Conservation (phyloP, 2,113 vertebrate species). For the Anolis sagrei region DNA sequence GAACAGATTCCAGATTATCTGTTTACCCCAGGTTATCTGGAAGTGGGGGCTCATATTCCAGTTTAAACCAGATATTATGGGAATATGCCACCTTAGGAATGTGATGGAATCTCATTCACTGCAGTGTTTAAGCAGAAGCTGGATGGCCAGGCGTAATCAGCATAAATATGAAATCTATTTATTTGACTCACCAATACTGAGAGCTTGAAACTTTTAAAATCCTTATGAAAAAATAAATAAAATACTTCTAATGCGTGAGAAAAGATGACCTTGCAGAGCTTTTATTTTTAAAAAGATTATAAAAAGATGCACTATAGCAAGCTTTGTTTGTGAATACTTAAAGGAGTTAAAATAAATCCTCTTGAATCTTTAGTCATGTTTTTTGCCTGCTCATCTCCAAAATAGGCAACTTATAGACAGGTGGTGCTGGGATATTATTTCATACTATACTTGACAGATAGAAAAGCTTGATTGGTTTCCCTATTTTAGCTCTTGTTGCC, state of each 20-base stretch:
- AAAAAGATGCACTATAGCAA: slow-evolving; percentile 7
- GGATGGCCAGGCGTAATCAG: not conserved
- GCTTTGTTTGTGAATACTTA: slow-evolving; percentile 49
- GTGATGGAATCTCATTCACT: too few species aligned
- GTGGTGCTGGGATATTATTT: slow-evolving; percentile 40
- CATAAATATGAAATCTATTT: not conserved
- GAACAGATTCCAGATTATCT: too few species aligned
- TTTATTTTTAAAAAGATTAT: too few species aligned
- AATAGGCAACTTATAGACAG: slow-evolving; percentile 47
- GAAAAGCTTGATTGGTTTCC: slow-evolving; percentile 13
- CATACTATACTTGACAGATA: not conserved
- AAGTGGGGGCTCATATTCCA: too few species aligned
- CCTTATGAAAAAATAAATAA: too few species aligned
- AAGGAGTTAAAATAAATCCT: slow-evolving; percentile 55
- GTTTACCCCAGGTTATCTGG: too few species aligned
- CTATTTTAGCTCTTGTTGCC: slow-evolving; percentile 5
- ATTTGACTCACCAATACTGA: slow-evolving; percentile 9
- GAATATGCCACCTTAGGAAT: too few species aligned
- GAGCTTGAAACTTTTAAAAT: slow-evolving; percentile 33
- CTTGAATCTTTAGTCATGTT: slow-evolving; percentile 32
- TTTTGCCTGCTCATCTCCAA: slow-evolving; percentile 24
- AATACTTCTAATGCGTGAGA: too few species aligned
- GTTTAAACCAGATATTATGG: too few species aligned
- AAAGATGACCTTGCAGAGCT: too few species aligned
- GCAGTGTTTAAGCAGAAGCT: too few species aligned